Percentiles rank a stretch among this genome's conserved stretches.
phyloP scores from a whole-genome alignment of 2,888 invertebrate genomes.

The Drosophila buzzatii region DNA sequence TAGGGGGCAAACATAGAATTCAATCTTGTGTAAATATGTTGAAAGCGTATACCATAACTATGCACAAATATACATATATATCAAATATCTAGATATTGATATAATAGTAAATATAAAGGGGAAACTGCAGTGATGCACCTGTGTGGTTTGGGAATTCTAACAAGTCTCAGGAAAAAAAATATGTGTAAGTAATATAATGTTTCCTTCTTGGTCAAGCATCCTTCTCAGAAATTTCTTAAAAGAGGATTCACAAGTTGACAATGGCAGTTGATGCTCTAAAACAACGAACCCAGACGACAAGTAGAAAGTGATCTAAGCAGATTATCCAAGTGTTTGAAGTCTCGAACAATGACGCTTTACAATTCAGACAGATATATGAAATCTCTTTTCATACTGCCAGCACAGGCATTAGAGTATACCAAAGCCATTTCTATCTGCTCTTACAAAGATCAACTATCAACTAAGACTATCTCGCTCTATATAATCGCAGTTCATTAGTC shows the following conservation, averaged over 20 bases:
- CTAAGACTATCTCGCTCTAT: neutral
- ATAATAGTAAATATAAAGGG: neutral
- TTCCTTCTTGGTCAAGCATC: too few relatives aligned
- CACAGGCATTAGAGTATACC: too few relatives aligned
- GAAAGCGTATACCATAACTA: neutral
- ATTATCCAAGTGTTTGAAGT: neutral
- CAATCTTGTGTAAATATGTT: slow-evolving; percentile 4
- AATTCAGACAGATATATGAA: neutral
- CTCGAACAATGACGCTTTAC: neutral
- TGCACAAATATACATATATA: neutral
- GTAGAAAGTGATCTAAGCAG: neutral
- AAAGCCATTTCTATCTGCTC: neutral
- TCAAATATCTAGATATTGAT: neutral
- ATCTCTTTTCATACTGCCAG: too few relatives aligned
- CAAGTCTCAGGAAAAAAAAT: neutral
- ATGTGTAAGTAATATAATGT: too few relatives aligned
- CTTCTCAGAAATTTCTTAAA: too few relatives aligned
- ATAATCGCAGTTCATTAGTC: neutral
- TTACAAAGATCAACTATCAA: neutral
- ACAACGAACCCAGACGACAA: neutral
- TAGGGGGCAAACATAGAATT: neutral
- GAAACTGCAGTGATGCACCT: neutral
- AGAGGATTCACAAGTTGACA: neutral
- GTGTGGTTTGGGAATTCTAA: neutral
- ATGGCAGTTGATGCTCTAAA: neutral